Base-by-base conservation (phyloP, 2,888 invertebrate species). In the Pimpla rufipes region DNA sequence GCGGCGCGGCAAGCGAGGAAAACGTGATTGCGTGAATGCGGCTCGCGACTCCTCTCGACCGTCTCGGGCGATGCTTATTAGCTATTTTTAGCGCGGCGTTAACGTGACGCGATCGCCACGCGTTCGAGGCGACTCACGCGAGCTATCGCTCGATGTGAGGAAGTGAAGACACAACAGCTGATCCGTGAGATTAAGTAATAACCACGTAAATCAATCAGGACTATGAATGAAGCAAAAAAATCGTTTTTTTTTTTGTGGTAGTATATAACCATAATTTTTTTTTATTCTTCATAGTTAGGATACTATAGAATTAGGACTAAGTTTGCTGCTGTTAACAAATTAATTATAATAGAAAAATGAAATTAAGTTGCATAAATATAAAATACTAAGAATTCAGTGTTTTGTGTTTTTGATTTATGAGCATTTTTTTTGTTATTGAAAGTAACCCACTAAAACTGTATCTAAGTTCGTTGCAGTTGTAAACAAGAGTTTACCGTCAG, bases 21-120 rank as follows among this genome's bases (percentile, higher is more conserved):
- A 37, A 37, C 37, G 50, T 21, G 68, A 68, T 40, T 50, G 68
- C 52, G 18, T 29, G 50, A n/a, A 68, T 68, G 18, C 37, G 29
- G 68, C 23, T 37, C 23, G 45, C 66, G 45, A 66, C n/a, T 13
- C 23, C 18, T 37, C 52, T 66, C 11, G 7, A 3, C n/a, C 68
- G 35, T 40, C 52, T 37, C 21, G 37, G 37, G 37, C 50, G 52
- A 52, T 52, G 68, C 35, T 52, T 18, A 68, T 52, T 18, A n/a
- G 68, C 37, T 68, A 52, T 68, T 47, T 35, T 35, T 50, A 66
- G 23, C 21, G 42, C 21, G 0, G 66, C 18, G 35, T 1, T 55
- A 55, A 11, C 23, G 23, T 55, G 55, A 55, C 55, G 55, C 23
- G 55, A 10, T 23, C 23, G 11, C 11, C 55, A 55, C 13, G 55